phyloP scores from a whole-genome alignment of 2,113 vertebrate genomes.

The Mastomys coucha region DNA sequence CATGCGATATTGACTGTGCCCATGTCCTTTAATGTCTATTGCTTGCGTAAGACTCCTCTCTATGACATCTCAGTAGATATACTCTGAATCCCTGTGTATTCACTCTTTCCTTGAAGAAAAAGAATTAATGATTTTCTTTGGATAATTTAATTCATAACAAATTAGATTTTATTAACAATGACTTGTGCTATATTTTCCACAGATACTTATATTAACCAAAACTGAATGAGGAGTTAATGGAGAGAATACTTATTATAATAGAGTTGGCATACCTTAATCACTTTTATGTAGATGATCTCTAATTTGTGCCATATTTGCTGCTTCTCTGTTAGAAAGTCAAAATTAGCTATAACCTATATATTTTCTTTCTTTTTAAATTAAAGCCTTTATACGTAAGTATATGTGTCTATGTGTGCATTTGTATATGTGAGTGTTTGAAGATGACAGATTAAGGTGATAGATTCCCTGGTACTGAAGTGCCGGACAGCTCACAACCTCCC shows the following conservation, averaged over 20 bases:
- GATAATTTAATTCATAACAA: not conserved
- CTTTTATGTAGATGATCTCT: not conserved
- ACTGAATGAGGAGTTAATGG: not conserved
- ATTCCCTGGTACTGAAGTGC: not conserved
- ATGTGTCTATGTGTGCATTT: not conserved
- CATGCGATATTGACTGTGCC: accelerated
- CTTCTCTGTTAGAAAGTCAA: not conserved
- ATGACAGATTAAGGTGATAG: accelerated
- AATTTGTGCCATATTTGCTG: not conserved
- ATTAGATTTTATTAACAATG: not conserved
- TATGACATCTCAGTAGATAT: not conserved
- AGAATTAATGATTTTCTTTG: not conserved
- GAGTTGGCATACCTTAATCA: not conserved
- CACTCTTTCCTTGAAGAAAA: not conserved
- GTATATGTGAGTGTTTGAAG: not conserved
- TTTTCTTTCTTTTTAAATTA: not conserved
- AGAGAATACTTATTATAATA: not conserved
- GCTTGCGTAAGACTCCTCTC: not conserved
- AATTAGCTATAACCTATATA: not conserved
- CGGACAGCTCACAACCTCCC: not conserved
- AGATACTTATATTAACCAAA: not conserved
- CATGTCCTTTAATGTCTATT: not conserved
- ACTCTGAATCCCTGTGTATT: not conserved
- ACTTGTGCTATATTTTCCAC: not conserved
- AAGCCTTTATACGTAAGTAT: not conserved